Base-by-base conservation (phyloP, 2,888 invertebrate species). In the Meiosimyza platycephala region DNA sequence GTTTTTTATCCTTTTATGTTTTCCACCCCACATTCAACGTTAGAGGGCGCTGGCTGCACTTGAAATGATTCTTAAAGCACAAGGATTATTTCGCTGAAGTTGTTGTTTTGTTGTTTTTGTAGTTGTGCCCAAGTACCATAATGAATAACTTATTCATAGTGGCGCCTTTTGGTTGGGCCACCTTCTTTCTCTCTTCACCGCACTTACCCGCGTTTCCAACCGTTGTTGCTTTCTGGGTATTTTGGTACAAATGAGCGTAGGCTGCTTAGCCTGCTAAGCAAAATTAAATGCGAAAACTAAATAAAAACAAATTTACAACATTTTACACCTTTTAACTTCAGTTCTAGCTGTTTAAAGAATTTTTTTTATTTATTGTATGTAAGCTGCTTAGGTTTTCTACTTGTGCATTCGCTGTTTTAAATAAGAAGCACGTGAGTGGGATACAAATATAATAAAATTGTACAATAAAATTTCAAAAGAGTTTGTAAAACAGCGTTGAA, bases 121-220 rank as follows among this genome's bases (percentile, higher is more conserved):
- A 50, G 28, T 12, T 48, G 48, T 60, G 22, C 50, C 50, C 70
- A 52, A 62, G 63, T 54, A 62, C 62, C 54, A 62, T 70, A 40
- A 47, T 70, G 52, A 62, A 70, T 70, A 70, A 70, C 40, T 70
- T 70, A 70, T 70, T 70, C 70, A 63, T 63, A 63, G 50, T 62
- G 18, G 47, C 55, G n/a, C 18, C 16, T 55, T 55, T 22, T 16
- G 15, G 55, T 55, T 22, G 18, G 12, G 15, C 22, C 22, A 18
- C 55, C 16, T 22, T 15, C 55, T 55, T 22, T 15, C 55, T 55
- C 54, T 18, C 1, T 16, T 16, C 54, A 54, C 13, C 16, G n/a
- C 16, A 12, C n/a, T 54, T 18, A 54, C 18, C 13, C 54, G 16
- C 55, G n/a, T 40, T 9, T 6, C 40, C 9, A 7, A 11, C 40